Conservation (phyloP, 2,113 vertebrate genomes). For the Arvicanthis niloticus region DNA sequence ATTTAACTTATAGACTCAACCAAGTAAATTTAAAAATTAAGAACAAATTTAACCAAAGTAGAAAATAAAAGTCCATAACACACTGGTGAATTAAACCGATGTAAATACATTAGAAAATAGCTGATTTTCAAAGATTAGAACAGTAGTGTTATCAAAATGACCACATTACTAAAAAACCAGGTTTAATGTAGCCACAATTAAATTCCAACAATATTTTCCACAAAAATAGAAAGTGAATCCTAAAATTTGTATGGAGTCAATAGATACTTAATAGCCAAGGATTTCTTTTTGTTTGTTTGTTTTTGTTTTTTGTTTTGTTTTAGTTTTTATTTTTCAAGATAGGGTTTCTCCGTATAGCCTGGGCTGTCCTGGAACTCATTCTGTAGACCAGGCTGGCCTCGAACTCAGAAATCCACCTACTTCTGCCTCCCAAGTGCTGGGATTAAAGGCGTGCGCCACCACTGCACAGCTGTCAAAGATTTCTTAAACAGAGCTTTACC, state of each 20-base stretch:
- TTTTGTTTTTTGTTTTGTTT: no score
- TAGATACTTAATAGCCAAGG: neutral
- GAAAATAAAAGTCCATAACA: neutral
- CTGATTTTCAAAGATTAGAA: neutral
- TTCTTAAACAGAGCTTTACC: neutral
- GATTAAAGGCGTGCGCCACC: no score
- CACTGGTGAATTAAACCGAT: neutral
- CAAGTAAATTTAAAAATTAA: neutral
- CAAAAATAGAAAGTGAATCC: slow-evolving; percentile 5
- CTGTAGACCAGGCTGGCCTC: no score
- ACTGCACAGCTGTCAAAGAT: neutral
- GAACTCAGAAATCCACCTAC: no score
- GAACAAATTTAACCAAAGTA: neutral
- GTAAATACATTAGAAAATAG: neutral
- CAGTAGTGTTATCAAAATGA: neutral
- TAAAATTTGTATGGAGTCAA: neutral
- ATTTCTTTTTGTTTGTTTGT: no score
- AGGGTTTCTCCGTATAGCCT: no score
- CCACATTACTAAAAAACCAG: neutral
- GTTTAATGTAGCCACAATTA: neutral
- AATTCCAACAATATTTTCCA: slow-evolving; percentile 12
- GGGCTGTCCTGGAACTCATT: no score
- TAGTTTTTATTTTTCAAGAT: no score
- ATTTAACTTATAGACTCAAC: neutral
- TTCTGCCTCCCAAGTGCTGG: no score